These are phyloP conservation scores for Himalopsyche tibetana DNA, from an alignment of 2,888 invertebrate species.

Conservation along the genomic window DNA sequence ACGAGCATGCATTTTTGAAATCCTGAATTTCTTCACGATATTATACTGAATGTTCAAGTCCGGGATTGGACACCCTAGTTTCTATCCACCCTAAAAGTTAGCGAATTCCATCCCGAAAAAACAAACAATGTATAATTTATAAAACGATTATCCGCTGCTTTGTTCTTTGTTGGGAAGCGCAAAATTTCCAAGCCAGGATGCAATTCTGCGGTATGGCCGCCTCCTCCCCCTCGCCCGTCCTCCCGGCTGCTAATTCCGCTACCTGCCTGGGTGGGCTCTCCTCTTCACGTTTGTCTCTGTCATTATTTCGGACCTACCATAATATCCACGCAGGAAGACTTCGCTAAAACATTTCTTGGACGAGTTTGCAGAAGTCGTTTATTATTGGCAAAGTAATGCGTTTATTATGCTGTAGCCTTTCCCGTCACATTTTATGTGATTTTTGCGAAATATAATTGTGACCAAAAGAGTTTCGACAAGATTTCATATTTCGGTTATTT, in stretches of 20 bases:
- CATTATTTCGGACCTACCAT: constrained; percentile 26
- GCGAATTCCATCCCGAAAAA: too few species aligned
- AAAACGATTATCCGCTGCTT: not conserved
- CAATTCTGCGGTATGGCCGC: not conserved
- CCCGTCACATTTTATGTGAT: too few species aligned
- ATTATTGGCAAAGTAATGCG: not conserved
- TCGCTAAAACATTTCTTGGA: constrained; percentile 3
- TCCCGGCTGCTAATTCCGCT: constrained; percentile 2
- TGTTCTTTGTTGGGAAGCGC: not conserved
- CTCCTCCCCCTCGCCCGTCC: not conserved
- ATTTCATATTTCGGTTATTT: too few species aligned
- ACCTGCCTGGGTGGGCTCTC: not conserved
- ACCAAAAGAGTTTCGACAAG: too few species aligned
- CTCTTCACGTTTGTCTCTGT: constrained; percentile 2
- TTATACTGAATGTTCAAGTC: too few species aligned
- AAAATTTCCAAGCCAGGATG: not conserved
- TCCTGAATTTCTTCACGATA: too few species aligned
- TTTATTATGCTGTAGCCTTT: not conserved
- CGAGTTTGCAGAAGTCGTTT: not conserved
- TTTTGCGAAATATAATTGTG: too few species aligned
- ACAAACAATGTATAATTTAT: too few species aligned
- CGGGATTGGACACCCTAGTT: too few species aligned
- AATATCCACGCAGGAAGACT: not conserved
- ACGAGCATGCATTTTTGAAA: too few species aligned
- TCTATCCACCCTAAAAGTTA: too few species aligned